A percentile compares a stretch with the other conserved stretches of the same genome.
Evolutionary conservation across 37 sponge, comb jelly and placozoan species (phyloP).

Genomic region (Aphrocallistes beatrix): DNA sequence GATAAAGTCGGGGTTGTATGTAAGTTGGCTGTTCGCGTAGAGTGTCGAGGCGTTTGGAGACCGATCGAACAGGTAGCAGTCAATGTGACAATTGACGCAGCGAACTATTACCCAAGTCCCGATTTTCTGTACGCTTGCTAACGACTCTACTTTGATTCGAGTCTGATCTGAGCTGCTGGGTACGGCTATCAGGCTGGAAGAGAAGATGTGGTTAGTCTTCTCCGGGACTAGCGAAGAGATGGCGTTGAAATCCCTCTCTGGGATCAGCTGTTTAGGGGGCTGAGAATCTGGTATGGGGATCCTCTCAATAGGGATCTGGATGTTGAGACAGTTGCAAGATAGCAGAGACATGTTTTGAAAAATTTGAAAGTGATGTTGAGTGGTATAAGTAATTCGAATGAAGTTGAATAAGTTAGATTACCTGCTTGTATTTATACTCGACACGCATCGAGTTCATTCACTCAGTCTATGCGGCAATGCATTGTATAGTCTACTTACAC

Average conservation of each 20-base stretch:
- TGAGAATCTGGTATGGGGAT: not conserved
- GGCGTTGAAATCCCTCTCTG: slow-evolving; percentile 7
- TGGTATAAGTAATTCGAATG: too few relatives aligned
- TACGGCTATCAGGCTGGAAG: not conserved
- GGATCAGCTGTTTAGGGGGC: not conserved
- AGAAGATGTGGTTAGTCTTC: not conserved
- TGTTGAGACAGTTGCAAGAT: slow-evolving; percentile 3
- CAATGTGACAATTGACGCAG: not conserved
- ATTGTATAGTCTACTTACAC: too few relatives aligned
- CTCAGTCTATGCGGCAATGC: too few relatives aligned
- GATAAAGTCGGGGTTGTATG: not conserved
- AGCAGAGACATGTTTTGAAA: not conserved
- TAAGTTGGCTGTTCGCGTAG: not conserved
- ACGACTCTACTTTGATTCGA: not conserved
- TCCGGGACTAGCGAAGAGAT: not conserved
- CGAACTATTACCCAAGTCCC: not conserved
- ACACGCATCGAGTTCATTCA: too few relatives aligned
- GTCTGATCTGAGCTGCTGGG: not conserved
- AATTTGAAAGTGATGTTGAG: too few relatives aligned
- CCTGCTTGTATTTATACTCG: not conserved
- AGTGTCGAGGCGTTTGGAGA: not conserved
- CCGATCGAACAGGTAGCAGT: not conserved
- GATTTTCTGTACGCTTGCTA: not conserved
- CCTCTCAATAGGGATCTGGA: not conserved
- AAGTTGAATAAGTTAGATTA: not conserved